Percentiles rank a stretch among this genome's conserved stretches.
Conservation (phyloP, 2,888 invertebrate species). For the Orthonevra nobilis region DNA sequence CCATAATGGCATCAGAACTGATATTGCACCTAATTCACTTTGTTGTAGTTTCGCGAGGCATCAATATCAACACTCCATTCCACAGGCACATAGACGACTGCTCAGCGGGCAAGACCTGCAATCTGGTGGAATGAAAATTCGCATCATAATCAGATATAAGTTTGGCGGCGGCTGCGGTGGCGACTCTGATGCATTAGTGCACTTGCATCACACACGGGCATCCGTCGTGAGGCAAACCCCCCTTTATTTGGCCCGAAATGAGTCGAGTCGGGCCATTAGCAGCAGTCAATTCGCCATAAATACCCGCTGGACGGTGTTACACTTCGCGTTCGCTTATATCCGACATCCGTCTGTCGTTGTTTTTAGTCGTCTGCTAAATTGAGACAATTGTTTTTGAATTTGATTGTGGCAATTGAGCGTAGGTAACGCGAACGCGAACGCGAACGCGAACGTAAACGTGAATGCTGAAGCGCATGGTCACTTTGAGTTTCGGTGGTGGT, state of each 20-base stretch:
- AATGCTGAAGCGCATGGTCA: slow-evolving; percentile 72
- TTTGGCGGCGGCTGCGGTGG: slow-evolving; percentile 65
- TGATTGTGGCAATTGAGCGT: slow-evolving; percentile 80
- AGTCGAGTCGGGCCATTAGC: slow-evolving; percentile 54
- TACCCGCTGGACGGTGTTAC: slow-evolving; percentile 58
- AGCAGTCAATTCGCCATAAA: slow-evolving; percentile 60
- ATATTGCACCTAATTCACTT: slow-evolving; percentile 71
- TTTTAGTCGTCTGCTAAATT: slow-evolving; percentile 74
- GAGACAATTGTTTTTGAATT: slow-evolving; percentile 78
- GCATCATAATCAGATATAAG: slow-evolving; percentile 72
- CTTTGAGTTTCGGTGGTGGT: slow-evolving; percentile 62
- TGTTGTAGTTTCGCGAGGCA: slow-evolving; percentile 52
- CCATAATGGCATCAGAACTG: slow-evolving; percentile 70
- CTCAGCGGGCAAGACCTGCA: slow-evolving; percentile 55
- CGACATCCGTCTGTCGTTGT: slow-evolving; percentile 64
- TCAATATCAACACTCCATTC: slow-evolving; percentile 7
- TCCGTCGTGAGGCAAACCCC: too few relatives aligned
- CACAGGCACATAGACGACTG: slow-evolving; percentile 9
- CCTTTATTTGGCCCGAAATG: too few relatives aligned
- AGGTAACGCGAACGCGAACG: slow-evolving; percentile 72
- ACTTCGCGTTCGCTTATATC: slow-evolving; percentile 67
- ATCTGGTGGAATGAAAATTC: slow-evolving; percentile 68
- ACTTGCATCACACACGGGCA: slow-evolving; percentile 16
- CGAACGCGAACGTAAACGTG: too few relatives aligned
- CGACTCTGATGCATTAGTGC: slow-evolving; percentile 50